Conservation (phyloP, 2,797 vertebrate species). For the Dermochelys coriacea region DNA sequence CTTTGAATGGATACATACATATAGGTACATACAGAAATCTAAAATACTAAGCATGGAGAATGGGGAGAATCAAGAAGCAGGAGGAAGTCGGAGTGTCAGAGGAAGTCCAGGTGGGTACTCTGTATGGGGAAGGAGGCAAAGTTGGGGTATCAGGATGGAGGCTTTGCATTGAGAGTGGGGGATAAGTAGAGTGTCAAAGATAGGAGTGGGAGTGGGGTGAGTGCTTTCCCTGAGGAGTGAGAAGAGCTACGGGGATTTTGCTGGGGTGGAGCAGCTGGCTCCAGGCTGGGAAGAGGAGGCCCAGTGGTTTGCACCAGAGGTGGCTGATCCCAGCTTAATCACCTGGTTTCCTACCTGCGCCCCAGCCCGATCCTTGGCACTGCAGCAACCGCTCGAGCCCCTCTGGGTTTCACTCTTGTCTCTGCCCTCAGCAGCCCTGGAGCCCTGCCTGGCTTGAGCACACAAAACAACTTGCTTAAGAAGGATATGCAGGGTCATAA, state of each 20-base stretch:
- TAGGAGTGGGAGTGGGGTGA: not conserved
- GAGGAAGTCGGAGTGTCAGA: too few relatives aligned
- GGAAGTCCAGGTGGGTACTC: not conserved
- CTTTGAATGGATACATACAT: not conserved
- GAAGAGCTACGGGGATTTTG: not conserved
- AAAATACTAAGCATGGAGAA: not conserved
- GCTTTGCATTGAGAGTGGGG: not conserved
- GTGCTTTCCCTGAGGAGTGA: not conserved
- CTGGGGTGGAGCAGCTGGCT: not conserved
- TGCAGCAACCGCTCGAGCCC: not conserved
- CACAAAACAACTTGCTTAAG: not conserved
- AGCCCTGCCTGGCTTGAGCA: not conserved
- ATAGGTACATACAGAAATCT: not conserved
- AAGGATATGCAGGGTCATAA: not conserved
- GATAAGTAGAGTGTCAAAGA: not conserved
- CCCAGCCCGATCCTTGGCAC: not conserved
- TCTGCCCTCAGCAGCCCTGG: not conserved
- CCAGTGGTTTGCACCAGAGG: not conserved
- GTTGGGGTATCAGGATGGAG: not conserved
- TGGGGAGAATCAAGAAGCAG: not conserved
- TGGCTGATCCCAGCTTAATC: not conserved
- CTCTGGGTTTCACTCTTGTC: not conserved
- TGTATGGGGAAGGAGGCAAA: not conserved
- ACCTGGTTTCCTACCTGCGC: not conserved
- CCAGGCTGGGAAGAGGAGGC: not conserved